These are phyloP conservation scores for Lasioglossum figueresi DNA, from an alignment of 2,888 invertebrate genomes.

Conservation along the genomic window DNA sequence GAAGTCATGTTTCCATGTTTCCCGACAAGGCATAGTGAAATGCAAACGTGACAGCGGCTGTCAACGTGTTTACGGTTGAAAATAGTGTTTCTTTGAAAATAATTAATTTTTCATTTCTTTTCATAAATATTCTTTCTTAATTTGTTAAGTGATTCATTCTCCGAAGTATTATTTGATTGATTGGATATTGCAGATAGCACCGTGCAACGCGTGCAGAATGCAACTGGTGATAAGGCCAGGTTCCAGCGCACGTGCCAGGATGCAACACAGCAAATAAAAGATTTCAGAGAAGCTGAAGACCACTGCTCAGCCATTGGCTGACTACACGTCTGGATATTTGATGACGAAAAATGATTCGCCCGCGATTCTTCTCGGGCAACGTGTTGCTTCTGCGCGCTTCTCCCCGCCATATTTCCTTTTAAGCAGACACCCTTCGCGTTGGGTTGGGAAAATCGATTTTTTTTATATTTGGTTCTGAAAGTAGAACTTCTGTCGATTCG, in stretches of 20 bases:
- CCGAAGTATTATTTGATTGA: not conserved
- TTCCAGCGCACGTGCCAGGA: not conserved
- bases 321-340: not conserved
- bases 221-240: not conserved
- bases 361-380: not conserved
- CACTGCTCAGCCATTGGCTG: not conserved
- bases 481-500: not conserved
- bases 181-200: not conserved
- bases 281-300: not conserved
- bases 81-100: not conserved
- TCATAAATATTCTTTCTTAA: not conserved
- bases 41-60: not conserved
- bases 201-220: not conserved
- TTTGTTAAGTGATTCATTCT: not conserved
- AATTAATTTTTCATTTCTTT: not conserved
- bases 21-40: not conserved
- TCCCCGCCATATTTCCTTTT: not conserved
- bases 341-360: slow-evolving; percentile 14
- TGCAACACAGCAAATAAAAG: not conserved
- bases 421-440: not conserved
- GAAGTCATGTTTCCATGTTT: not conserved
- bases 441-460: not conserved
- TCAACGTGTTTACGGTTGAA: not conserved
- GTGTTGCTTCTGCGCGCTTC: not conserved
- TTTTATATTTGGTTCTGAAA: not conserved